Base-by-base conservation (phyloP, 2,888 invertebrate species). In the Siphonodentalium dalli region DNA sequence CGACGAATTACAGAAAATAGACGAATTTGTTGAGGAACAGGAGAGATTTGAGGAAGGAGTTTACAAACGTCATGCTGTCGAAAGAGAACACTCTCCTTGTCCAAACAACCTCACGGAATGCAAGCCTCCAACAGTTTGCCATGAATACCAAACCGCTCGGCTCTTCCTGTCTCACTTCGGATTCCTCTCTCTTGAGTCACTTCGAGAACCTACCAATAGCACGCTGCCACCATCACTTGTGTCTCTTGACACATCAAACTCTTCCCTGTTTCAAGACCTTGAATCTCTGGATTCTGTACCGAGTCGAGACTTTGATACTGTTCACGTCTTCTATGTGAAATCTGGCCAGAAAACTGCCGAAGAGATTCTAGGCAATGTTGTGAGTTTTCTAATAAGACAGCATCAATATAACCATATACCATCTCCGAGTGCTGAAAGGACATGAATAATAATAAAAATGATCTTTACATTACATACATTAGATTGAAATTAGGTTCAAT, bases 151-250 rank as follows among this genome's bases (percentile, higher is more conserved):
- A 83, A 95, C 97, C 0, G 93, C 97, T 1, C 86, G 98, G 43
- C 84, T 98, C 24, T 94, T 99, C 80, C 84, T 99, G 18, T 94
- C 96, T 3, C 95, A 98, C 82, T 94, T 98, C 81, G 98, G 98
- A 0, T 90, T 96, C 72, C 84, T 98, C 18, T 84, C 85, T 7
- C 73, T 84, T 31, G 83, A 84, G 48, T 87, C 89, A 33, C 82
- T 85, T 11, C 52, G 79, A 77, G 76, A 80, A 46, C 72, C 75
- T 8, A 62, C 69, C 27, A 77, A 74, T 56, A 69, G 72, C 48
- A 75, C 75, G 51, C 64, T 79, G 15, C 72, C 77, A 6, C 85
- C 87, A 15, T 87, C 88, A 0, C 84, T 93, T 42, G 86, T 87
- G 11, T 88, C 90, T 9, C 83, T 95, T 55, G 91, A 92, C 80